Percentiles rank a stretch among this genome's conserved stretches.
phyloP scores from a whole-genome alignment of 53 echinoderm and acorn worm species.

The Arbacia lixula region DNA sequence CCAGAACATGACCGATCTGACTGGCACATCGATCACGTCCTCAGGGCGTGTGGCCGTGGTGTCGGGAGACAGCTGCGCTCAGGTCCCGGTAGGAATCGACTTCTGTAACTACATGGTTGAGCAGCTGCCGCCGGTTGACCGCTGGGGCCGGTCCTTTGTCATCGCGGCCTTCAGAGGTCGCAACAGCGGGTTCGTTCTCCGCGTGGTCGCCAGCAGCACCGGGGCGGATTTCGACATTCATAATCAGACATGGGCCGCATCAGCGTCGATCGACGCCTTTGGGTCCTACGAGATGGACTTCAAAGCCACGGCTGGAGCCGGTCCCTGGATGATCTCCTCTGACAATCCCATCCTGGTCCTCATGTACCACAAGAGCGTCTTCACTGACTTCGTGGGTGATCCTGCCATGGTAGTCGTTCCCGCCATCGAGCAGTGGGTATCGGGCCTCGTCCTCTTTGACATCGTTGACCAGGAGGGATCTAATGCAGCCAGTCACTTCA shows the following conservation, averaged over 20 bases:
- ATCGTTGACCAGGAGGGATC: constrained; percentile 56
- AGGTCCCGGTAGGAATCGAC: constrained; percentile 52
- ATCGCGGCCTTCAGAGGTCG: constrained; percentile 68
- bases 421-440: constrained; percentile 85
- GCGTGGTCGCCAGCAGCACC: constrained; percentile 65
- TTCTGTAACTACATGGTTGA: constrained; percentile 79
- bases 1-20: constrained; percentile 68
- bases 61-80: constrained; percentile 69
- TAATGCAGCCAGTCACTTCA: constrained; percentile 49
- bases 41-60: constrained; percentile 67
- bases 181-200: constrained; percentile 66
- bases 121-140: constrained; percentile 76
- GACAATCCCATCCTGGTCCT: constrained; percentile 79
- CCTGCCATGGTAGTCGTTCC: constrained; percentile 84
- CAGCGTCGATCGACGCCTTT: constrained; percentile 42
- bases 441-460: constrained; percentile 77
- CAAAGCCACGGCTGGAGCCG: constrained; percentile 52
- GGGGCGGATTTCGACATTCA: constrained; percentile 70
- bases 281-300: too few species aligned
- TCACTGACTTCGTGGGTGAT: constrained; percentile 80
- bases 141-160: constrained; percentile 69
- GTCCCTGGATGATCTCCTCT: constrained; percentile 63
- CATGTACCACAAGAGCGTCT: constrained; percentile 82
- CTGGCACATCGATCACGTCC: constrained; percentile 62
- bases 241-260: constrained; percentile 1